Percentiles rank a stretch among this genome's conserved stretches.
These are phyloP conservation scores for Homarus gammarus DNA, from an alignment of 2,888 invertebrate species.

Conservation along the genomic window DNA sequence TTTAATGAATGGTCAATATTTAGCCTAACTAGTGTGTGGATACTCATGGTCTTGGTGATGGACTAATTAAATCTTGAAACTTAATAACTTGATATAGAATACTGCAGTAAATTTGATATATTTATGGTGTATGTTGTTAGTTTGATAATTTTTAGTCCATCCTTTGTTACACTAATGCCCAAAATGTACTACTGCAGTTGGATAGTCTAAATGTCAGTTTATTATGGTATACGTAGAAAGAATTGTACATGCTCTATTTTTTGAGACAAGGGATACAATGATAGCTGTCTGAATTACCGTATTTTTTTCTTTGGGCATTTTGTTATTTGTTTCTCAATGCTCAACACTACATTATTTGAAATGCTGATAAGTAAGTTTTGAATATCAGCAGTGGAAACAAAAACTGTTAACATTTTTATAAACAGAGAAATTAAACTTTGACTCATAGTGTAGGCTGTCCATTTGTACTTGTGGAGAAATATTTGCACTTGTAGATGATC, in stretches of 20 bases:
- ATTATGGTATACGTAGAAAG: neutral
- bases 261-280: neutral
- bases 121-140: neutral
- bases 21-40: neutral
- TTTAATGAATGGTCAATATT: neutral
- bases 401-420: neutral
- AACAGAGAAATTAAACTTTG: neutral
- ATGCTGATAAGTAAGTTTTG: neutral
- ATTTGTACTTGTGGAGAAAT: slow-evolving; percentile 2
- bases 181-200: neutral
- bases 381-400: neutral
- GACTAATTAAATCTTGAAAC: no score
- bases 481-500: slow-evolving; percentile 12
- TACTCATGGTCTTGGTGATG: neutral
- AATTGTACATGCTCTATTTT: neutral
- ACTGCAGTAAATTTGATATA: neutral
- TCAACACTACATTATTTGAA: neutral
- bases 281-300: neutral
- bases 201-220: neutral
- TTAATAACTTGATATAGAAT: neutral
- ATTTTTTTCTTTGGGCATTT: neutral
- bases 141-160: neutral
- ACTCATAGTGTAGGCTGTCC: neutral
- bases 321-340: slow-evolving; percentile 11
- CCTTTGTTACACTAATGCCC: neutral